These are phyloP conservation scores for Bombus consobrinus DNA, from an alignment of 1,140 invertebrate species.

Conservation along the genomic window DNA sequence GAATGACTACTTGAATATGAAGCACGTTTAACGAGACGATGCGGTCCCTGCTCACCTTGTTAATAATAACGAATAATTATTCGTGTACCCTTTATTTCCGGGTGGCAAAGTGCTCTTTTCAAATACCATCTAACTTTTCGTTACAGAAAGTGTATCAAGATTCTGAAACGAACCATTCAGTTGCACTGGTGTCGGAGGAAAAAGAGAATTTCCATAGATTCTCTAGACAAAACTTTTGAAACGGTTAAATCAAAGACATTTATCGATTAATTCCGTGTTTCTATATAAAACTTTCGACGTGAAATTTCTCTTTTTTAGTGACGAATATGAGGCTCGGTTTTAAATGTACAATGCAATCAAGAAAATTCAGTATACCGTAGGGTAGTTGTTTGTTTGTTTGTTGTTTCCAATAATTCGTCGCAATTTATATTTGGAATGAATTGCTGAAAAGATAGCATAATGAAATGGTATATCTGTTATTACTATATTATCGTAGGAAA, in stretches of 20 bases:
- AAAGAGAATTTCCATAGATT: neutral
- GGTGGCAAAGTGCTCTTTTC: conserved; percentile 5
- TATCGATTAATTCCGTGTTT: neutral
- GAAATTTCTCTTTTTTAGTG: neutral
- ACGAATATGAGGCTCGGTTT: neutral
- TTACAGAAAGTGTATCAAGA: neutral
- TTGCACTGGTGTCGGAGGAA: no score
- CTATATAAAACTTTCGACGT: neutral
- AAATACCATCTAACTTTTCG: neutral
- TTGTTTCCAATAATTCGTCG: neutral
- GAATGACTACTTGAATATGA: conserved; percentile 22
- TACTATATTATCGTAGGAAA: no score
- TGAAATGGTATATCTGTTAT: neutral
- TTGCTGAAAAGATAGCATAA: neutral
- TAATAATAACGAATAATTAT: conserved; percentile 13
- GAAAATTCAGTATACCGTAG: neutral
- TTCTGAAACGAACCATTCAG: neutral
- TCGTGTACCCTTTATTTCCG: neutral
- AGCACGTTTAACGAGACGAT: conserved; percentile 38
- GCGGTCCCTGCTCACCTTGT: neutral
- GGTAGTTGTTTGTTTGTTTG: no score
- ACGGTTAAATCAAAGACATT: neutral
- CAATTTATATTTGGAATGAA: neutral
- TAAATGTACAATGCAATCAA: conserved; percentile 8
- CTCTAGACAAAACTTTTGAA: neutral